A percentile compares a stretch with the other conserved stretches of the same genome.
Conservation (phyloP, 2,888 invertebrate species). For the Xylota segnis region DNA sequence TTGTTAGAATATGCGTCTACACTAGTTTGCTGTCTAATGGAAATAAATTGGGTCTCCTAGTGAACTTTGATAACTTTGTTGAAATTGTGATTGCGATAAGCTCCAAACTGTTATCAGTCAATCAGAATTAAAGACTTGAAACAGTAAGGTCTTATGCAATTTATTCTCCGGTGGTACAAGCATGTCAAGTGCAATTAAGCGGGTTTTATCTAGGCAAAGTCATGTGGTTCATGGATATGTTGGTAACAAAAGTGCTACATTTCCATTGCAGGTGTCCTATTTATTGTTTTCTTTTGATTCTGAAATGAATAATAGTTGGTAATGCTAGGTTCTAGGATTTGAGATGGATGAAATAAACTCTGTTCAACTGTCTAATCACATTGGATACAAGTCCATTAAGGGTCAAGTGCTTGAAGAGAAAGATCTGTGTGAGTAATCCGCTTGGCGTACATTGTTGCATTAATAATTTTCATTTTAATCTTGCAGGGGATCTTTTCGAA, state of each 20-base stretch:
- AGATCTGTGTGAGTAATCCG: slow-evolving; percentile 87
- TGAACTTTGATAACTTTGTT: neutral
- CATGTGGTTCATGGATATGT: slow-evolving; percentile 99
- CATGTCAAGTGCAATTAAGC: slow-evolving; percentile 62
- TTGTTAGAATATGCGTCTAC: too few relatives aligned
- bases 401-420: slow-evolving; percentile 94
- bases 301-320: slow-evolving; percentile 18
- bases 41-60: neutral
- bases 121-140: slow-evolving; percentile 1
- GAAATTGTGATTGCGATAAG: neutral
- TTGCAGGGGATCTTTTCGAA: slow-evolving; percentile 88
- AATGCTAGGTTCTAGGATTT: slow-evolving; percentile 93
- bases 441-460: neutral
- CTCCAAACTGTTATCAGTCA: slow-evolving; percentile 10
- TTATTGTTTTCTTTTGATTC: slow-evolving; percentile 54
- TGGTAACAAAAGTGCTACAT: slow-evolving; percentile 98
- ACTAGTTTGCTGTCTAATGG: too few relatives aligned
- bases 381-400: slow-evolving; percentile 92
- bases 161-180: neutral
- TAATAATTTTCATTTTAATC: neutral
- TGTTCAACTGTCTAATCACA: slow-evolving; percentile 99
- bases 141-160: neutral
- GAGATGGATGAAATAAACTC: slow-evolving; percentile 99
- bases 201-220: slow-evolving; percentile 97
- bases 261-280: slow-evolving; percentile 94